Conservation (phyloP, 2,113 vertebrate species). For the Labrus mixtus region DNA sequence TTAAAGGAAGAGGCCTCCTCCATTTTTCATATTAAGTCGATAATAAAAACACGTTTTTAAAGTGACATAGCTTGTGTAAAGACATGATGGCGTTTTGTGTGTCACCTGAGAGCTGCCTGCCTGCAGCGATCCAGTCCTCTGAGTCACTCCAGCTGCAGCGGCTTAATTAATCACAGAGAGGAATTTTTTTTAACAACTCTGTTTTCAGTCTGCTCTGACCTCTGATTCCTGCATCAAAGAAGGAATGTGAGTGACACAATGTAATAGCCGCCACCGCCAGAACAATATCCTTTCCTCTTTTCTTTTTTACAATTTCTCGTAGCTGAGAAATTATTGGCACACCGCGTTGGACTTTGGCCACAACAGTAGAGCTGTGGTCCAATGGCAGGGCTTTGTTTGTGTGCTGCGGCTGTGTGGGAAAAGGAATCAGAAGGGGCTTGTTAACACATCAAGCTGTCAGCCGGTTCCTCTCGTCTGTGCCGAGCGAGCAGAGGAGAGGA, state of each 20-base stretch:
- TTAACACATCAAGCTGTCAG: conserved; percentile 50
- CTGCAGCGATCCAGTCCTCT: background rate
- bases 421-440: conserved; percentile 10
- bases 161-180: conserved; percentile 46
- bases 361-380: conserved; percentile 20
- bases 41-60: too few relatives aligned
- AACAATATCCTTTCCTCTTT: conserved; percentile 4
- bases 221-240: conserved; percentile 12
- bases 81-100: background rate
- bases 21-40: too few relatives aligned
- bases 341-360: conserved; percentile 71
- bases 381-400: conserved; percentile 33
- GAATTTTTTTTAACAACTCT: conserved; percentile 6
- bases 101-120: background rate
- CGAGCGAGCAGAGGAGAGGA: background rate
- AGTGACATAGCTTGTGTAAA: too few relatives aligned
- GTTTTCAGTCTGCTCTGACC: conserved; percentile 31
- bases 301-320: conserved; percentile 27
- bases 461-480: background rate
- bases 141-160: background rate
- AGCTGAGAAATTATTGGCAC: conserved; percentile 62
- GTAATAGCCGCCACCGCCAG: conserved; percentile 13
- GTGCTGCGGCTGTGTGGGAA: conserved; percentile 25
- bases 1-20: too few relatives aligned
- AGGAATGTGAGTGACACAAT: conserved; percentile 36